phyloP scores from a whole-genome alignment of 2,888 invertebrate genomes.

The Hermaeophaga mercurialis region DNA sequence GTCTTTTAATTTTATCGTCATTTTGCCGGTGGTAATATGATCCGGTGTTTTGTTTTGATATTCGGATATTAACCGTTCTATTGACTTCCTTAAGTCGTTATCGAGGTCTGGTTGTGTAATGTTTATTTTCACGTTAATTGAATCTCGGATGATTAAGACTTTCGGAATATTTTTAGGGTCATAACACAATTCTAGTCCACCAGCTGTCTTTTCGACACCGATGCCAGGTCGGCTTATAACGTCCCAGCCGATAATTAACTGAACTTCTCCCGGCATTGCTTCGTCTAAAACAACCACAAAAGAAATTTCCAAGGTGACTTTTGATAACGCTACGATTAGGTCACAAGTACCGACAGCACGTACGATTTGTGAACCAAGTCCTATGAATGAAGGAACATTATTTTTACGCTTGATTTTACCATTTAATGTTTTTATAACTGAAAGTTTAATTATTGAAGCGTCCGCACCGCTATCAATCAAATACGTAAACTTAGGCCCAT shows the following conservation, averaged over 20 bases:
- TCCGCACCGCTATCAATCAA: conserved; percentile 38
- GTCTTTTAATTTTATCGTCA: conserved; percentile 30
- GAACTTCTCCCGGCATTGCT: conserved; percentile 27
- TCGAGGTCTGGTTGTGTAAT: too few species aligned
- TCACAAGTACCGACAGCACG: conserved; percentile 29
- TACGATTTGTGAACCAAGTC: conserved; percentile 24
- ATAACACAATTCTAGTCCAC: not conserved
- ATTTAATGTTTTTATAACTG: conserved; percentile 23
- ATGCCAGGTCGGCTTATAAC: conserved; percentile 8
- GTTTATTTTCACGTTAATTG: too few species aligned
- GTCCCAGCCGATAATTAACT: conserved; percentile 15
- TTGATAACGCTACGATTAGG: conserved; percentile 29
- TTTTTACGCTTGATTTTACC: conserved; percentile 21
- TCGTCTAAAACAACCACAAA: conserved; percentile 30
- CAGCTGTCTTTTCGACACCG: too few species aligned
- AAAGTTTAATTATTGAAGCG: conserved; percentile 31
- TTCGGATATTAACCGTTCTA: too few species aligned
- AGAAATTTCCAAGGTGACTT: conserved; percentile 30
- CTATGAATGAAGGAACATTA: conserved; percentile 22
- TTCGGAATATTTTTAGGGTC: not conserved
- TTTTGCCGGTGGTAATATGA: conserved; percentile 17
- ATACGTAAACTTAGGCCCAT: too few species aligned
- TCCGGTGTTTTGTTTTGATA: conserved; percentile 27
- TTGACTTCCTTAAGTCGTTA: too few species aligned
- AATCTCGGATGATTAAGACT: too few species aligned